Evolutionary conservation across 2,113 vertebrate species (phyloP).

Genomic region (Eclectus roratus): DNA sequence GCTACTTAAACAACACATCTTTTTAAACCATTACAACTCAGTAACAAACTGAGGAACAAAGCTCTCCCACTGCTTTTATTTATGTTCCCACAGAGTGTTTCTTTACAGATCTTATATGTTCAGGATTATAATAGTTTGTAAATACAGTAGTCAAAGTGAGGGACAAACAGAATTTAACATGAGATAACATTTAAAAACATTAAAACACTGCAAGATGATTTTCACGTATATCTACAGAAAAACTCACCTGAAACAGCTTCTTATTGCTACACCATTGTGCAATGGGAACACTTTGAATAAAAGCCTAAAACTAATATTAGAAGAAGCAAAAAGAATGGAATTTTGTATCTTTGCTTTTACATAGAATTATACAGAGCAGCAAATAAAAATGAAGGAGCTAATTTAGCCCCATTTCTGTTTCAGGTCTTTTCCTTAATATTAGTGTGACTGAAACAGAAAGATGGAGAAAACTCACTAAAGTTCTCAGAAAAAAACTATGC

Average conservation of each 20-base stretch:
- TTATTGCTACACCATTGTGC: neutral
- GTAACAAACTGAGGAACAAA: neutral
- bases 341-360: neutral
- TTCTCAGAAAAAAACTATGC: neutral
- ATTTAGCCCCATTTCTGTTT: neutral
- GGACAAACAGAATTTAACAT: neutral
- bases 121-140: neutral
- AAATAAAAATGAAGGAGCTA: neutral
- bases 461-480: too few species aligned
- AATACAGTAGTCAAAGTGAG: neutral
- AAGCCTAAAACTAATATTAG: neutral
- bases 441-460: neutral
- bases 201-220: neutral
- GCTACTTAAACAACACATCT: neutral
- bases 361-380: neutral
- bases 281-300: neutral
- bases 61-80: neutral
- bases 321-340: neutral
- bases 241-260: neutral
- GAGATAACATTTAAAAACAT: neutral
- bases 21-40: neutral
- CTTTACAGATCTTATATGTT: neutral
- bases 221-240: neutral
- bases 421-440: neutral
- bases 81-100: neutral